These are phyloP conservation scores for Cyanocitta stelleri DNA, from an alignment of 2,113 vertebrate species.

Conservation along the genomic window DNA sequence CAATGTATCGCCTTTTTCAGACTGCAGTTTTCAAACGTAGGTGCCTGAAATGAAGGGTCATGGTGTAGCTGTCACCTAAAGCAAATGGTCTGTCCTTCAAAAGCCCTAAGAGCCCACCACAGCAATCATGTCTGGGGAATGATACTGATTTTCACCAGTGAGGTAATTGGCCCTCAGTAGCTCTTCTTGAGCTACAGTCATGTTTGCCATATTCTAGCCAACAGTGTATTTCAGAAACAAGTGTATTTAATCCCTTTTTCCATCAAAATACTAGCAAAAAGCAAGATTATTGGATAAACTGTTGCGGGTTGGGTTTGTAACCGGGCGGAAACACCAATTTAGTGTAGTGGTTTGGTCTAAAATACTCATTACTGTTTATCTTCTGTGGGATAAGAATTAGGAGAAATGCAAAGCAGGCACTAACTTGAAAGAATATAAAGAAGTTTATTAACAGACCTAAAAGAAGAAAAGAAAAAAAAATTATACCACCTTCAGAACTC, in stretches of 20 bases:
- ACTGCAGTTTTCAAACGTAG: not conserved
- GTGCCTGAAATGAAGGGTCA: not conserved
- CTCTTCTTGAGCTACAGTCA: not conserved
- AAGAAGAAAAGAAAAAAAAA: no score
- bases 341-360: no score
- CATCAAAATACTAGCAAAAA: not conserved
- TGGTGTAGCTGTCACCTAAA: not conserved
- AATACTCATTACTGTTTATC: no score
- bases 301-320: no score
- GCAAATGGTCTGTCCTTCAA: not conserved
- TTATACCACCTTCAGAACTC: no score
- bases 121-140: not conserved
- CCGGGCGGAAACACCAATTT: no score
- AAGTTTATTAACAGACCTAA: no score
- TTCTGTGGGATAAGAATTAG: no score
- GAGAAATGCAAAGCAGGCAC: no score
- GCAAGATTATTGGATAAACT: not conserved
- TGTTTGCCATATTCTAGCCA: not conserved
- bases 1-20: not conserved
- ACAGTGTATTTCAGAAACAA: not conserved
- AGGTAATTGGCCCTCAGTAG: not conserved
- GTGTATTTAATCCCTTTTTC: not conserved
- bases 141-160: not conserved
- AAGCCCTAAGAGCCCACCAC: not conserved
- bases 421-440: no score